Base-by-base conservation (phyloP, 2,888 invertebrate species). In the Bugula neritina region DNA sequence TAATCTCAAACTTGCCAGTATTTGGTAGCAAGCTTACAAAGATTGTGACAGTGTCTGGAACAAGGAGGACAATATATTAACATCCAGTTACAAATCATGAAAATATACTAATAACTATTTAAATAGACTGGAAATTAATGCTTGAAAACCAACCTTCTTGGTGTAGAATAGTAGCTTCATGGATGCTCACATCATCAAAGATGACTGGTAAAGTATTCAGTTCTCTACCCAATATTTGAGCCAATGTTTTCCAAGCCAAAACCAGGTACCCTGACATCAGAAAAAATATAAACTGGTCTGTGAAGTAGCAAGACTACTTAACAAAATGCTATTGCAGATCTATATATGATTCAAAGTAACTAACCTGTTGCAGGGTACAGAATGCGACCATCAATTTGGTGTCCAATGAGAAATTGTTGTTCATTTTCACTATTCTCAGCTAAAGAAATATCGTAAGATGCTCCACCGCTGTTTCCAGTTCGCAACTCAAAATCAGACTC, bases 111-210 rank as follows among this genome's bases (percentile, higher is more conserved):
- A n/a, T n/a, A n/a, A n/a, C n/a, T n/a, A n/a, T n/a, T n/a, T n/a
- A n/a, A n/a, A n/a, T n/a, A n/a, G n/a, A n/a, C n/a, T n/a, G n/a
- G n/a, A n/a, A n/a, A n/a, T n/a, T n/a, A n/a, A n/a, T n/a, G n/a
- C n/a, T n/a, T n/a, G n/a, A n/a, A n/a, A n/a, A n/a, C n/a, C n/a
- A n/a, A 70, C 70, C 70, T 70, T 70, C 70, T 23, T 54, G 92
- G 29, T 92, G 92, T 84, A 98, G 88, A 77, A 96, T 93, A 1
- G 97, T 98, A 1, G 98, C 97, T 72, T 95, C 89, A 79, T 91
- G 90, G 84, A 99, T 94, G 77, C 91, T 90, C 0, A 98, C 88
- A 84, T 98, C 89, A 84, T 96, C 94, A 77, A 99, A 87, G 1
- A 93, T 87, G 0, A 99, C 90, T 0, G 94, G 90, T 35, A 92